Conservation (phyloP, 2,888 invertebrate species). For the Callyntrura guangdongensis region DNA sequence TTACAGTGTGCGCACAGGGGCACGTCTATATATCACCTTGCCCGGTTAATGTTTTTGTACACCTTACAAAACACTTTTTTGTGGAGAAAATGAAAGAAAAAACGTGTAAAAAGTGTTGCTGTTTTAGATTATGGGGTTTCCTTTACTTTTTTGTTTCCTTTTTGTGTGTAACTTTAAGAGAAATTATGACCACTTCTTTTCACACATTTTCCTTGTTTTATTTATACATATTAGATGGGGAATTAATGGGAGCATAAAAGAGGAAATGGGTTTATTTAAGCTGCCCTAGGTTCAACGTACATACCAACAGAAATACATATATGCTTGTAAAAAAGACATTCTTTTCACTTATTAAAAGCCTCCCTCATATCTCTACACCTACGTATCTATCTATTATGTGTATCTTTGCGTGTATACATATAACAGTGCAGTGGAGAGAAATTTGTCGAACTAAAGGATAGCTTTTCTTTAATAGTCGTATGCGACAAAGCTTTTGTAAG, state of each 20-base stretch:
- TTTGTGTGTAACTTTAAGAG: conserved; percentile 17
- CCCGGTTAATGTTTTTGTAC: neutral
- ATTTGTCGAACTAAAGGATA: too few species aligned
- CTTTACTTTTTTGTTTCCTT: neutral
- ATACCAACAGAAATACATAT: neutral
- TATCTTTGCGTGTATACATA: neutral
- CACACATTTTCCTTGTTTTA: conserved; percentile 56
- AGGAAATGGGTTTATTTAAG: conserved; percentile 53
- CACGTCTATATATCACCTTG: too few species aligned
- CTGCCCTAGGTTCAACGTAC: neutral
- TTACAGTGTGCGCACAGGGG: neutral
- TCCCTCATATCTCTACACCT: neutral
- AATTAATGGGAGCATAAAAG: conserved; percentile 61
- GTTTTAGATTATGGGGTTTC: conserved; percentile 25
- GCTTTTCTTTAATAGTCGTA: too few species aligned
- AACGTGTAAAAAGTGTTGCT: neutral
- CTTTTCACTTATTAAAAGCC: neutral
- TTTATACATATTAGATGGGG: conserved; percentile 29
- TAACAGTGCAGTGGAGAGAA: neutral
- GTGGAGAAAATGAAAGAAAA: neutral
- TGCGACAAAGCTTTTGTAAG: neutral
- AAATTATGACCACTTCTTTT: conserved; percentile 53
- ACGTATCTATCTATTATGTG: neutral
- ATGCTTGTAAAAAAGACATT: neutral
- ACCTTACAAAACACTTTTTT: neutral